Base-by-base conservation (phyloP, 2,888 invertebrate genomes). In the Ferdinandea cuprea region DNA sequence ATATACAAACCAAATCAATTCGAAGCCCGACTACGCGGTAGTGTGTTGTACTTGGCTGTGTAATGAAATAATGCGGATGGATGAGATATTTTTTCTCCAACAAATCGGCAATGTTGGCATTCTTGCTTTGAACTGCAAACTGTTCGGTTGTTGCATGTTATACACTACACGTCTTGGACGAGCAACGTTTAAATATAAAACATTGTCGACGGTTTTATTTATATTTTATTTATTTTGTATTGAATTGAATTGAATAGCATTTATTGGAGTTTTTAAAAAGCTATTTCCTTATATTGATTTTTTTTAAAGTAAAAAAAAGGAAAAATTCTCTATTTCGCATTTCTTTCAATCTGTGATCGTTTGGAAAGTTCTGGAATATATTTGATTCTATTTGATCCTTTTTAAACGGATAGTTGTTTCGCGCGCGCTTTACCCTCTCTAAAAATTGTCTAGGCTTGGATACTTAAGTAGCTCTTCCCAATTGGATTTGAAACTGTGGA, bases 91-190 rank as follows among this genome's bases (percentile, higher is more conserved):
- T 80, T n/a, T 81, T 81, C 76, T 69, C 65, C 71, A 72, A 63
- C 69, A 63, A 80, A 85, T 61, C 79, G 87, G 85, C 87, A 87
- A 88, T 86, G 90, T 90, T 90, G 88, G 90, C 88, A 90, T 90
- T 90, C 90, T 90, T 90, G 90, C 87, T 90, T 90, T 88, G 89
- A 87, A 88, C 88, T 88, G 89, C 89, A 89, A 89, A 87, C 88
- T 86, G 90, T 88, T 87, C 89, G 90, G 90, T 89, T 89, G 90
- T 87, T 77, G 72, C 61, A 83, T 68, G 71, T 68, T 77, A 56
- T 46, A 46, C 44, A 19, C 17, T n/a, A n/a, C n/a, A n/a, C n/a
- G n/a, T n/a, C n/a, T 21, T 15, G 50, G 25, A 59, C 9, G 35
- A 59, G 28, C 59, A 71, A 71, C 71, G 58, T 76, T 50, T 58